phyloP scores from a whole-genome alignment of 2,113 vertebrate species.

The Spermophilus dauricus region DNA sequence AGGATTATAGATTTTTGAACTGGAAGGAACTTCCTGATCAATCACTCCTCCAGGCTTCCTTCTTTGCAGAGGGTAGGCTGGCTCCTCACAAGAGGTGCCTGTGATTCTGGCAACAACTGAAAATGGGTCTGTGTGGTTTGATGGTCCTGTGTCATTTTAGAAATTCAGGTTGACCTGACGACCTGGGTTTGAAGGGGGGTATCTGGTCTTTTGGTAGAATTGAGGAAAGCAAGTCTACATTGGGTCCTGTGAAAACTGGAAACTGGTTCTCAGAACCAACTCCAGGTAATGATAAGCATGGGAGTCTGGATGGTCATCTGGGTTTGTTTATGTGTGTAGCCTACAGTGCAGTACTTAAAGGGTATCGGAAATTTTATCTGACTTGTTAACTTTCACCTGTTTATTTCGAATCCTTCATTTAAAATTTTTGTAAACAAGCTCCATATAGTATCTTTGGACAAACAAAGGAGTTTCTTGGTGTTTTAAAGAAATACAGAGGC shows the following conservation, averaged over 20 bases:
- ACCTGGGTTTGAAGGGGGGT: constrained; percentile 54
- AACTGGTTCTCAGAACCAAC: constrained; percentile 75
- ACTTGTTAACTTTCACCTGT: constrained; percentile 78
- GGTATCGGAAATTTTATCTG: constrained; percentile 74
- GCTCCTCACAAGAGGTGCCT: not conserved
- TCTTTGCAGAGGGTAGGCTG: not conserved
- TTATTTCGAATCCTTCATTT: constrained; percentile 75
- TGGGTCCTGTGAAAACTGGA: constrained; percentile 49
- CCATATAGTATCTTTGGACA: constrained; percentile 18
- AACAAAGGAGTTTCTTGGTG: not conserved
- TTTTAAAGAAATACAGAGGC: constrained; percentile 1
- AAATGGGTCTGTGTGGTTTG: constrained; percentile 45
- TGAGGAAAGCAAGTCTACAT: not conserved
- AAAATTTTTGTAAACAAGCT: constrained; percentile 78
- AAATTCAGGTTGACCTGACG: constrained; percentile 23
- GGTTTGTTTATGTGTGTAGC: constrained; percentile 77
- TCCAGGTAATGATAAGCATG: constrained; percentile 71
- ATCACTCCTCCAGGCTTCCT: not conserved
- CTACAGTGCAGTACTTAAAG: constrained; percentile 55
- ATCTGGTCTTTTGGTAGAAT: constrained; percentile 76
- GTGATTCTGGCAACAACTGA: rapidly evolving
- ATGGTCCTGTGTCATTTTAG: constrained; percentile 31
- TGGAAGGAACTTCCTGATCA: not conserved
- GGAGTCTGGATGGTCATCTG: constrained; percentile 72
- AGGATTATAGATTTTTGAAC: not conserved